A percentile compares a stretch with the other conserved stretches of the same genome.
Conservation (phyloP, 2,797 vertebrate species). For the Odontamblyopus rebecca region DNA sequence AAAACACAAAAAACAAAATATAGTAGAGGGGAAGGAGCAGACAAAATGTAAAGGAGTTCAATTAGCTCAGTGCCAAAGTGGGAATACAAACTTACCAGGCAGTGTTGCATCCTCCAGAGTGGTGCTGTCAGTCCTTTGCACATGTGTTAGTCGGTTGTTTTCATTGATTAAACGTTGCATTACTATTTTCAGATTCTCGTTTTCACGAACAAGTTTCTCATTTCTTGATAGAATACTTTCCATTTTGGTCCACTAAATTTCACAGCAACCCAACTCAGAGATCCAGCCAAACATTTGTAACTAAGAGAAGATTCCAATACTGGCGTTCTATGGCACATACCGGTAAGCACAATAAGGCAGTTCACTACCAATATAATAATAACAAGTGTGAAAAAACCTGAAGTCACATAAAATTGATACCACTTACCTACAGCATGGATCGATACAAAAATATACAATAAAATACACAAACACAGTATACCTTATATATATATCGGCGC, state of each 20-base stretch:
- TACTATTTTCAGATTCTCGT: constrained; percentile 34
- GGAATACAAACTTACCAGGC: constrained; percentile 29
- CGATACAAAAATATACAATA: no score
- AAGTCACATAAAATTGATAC: no score
- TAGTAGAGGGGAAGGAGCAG: background rate
- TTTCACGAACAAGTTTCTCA: constrained; percentile 46
- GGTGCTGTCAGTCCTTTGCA: constrained; percentile 5
- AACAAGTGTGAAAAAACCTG: no score
- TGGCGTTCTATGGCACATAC: no score
- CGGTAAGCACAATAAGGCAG: no score
- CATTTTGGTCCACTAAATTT: constrained; percentile 23
- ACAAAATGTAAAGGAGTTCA: background rate
- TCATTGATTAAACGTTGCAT: constrained; percentile 43
- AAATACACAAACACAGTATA: no score
- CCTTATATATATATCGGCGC: no score
- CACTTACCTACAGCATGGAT: no score
- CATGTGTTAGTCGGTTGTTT: constrained; percentile 45
- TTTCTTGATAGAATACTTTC: constrained; percentile 28
- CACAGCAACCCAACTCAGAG: constrained; percentile 9
- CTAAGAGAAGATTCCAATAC: no score
- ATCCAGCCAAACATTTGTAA: background rate
- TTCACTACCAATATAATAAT: no score
- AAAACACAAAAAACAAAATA: background rate
- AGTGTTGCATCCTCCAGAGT: background rate
- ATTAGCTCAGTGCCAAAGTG: background rate